Evolutionary conservation across 2,113 vertebrate species (phyloP), one percentile per base, ranked within the genome.

Genomic region (Ictalurus furcatus): DNA sequence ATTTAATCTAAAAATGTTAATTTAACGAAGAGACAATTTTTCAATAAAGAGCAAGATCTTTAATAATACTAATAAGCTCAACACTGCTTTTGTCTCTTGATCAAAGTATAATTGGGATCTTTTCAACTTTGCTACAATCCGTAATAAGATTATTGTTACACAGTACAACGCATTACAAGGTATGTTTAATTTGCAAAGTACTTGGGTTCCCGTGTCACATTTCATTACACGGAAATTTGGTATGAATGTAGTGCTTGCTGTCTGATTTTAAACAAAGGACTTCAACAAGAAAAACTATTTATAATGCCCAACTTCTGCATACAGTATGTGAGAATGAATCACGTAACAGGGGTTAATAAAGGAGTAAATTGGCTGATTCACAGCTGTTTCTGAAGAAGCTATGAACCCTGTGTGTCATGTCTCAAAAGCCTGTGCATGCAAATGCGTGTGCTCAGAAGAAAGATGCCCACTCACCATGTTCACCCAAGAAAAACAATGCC

Each of bases 321-420:
- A 82, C n/a, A 13, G 54, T 34, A 21, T 34, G 30, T 37, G 30
- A 83, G 80, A 19, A 83, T 83, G 56, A 59, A 61, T 85, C 61
- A 85, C 4, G 30, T 11, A 30, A 44, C 6, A 54, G 30, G 30
- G 37, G 30, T 59, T 79, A 37, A 25, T 37, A 59, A 59, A 82
- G 19, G 11, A 83, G 34, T 37, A 37, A 80, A 83, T 25, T 82
- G 80, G n/a, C 56, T 59, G 19, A 59, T 82, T 59, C 80, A 82
- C 9, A 82, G 80, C 54, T 23, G 17, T 59, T 59, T 82, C 79
- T 59, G n/a, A 82, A 58, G 28, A 81, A 48, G 23, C 52, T 82
- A 21, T 82, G 54, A 83, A 34, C 19, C 56, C 56, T 59, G 56
- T 23, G n/a, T 83, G 56, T 59, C 56, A 61, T 25, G 56, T 83